These are phyloP conservation scores for Pteromalus puparum DNA, from an alignment of 1,140 invertebrate genomes.

Conservation along the genomic window DNA sequence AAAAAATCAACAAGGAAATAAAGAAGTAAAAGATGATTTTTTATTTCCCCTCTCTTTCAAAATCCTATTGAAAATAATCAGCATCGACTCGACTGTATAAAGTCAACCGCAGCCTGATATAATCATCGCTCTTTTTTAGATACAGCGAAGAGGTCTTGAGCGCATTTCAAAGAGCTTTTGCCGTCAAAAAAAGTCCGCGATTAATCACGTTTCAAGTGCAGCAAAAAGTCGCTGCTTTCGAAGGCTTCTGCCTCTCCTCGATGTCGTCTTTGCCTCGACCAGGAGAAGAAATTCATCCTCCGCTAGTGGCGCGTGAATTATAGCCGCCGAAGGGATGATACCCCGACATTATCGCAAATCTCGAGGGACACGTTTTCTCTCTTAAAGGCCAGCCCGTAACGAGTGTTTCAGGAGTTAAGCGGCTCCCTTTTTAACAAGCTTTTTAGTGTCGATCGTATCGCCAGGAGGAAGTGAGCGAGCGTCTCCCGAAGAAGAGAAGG, in stretches of 20 bases:
- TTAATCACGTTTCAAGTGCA: background rate
- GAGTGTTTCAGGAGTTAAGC: slow-evolving; percentile 31
- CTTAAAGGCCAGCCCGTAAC: slow-evolving; percentile 35
- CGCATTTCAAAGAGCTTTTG: too few relatives aligned
- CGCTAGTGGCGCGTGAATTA: slow-evolving; percentile 9
- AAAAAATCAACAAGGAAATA: too few relatives aligned
- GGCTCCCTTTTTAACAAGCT: slow-evolving; percentile 39
- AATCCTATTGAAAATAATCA: too few relatives aligned
- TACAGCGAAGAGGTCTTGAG: too few relatives aligned
- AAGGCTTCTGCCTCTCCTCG: background rate
- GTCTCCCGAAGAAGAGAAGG: background rate
- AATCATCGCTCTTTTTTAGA: too few relatives aligned
- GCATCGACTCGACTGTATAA: too few relatives aligned
- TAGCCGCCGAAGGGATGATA: slow-evolving; percentile 14
- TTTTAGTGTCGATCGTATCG: slow-evolving; percentile 22
- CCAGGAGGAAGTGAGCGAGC: background rate
- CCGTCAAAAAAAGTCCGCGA: background rate
- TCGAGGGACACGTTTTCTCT: slow-evolving; percentile 37
- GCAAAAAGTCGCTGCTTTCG: background rate
- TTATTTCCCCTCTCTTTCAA: too few relatives aligned
- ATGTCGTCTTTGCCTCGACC: background rate
- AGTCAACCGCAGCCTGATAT: too few relatives aligned
- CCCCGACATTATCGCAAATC: slow-evolving; percentile 38
- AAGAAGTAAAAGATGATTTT: too few relatives aligned
- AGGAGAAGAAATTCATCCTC: slow-evolving; percentile 23